Base-by-base conservation (phyloP, 1,140 invertebrate genomes). In the Nasonia longicornis region DNA sequence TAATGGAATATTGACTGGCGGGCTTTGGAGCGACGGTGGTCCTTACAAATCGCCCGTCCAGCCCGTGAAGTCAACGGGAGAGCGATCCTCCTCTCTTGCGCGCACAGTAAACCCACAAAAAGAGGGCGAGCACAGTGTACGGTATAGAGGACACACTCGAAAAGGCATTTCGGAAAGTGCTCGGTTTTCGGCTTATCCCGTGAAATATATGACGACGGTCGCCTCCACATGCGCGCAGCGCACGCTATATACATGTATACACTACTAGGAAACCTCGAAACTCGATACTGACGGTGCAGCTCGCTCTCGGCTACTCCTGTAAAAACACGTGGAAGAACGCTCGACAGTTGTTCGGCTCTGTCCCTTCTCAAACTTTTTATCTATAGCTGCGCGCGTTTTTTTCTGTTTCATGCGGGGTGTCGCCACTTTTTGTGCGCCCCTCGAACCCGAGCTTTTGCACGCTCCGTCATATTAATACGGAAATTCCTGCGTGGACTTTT, bases 161-260 rank as follows among this genome's bases (percentile, higher is more conserved):
- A 77, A n/a, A 71, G 77, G 45, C 77, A 58, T 79, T 79, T 79
- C 77, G 26, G 31, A 79, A 79, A 79, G 77, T 71, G 77, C 52
- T 16, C 67, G 38, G 42, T 79, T 79, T 64, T 66, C 45, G 77
- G 77, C 42, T 79, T 79, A 79, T 79, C 67, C 77, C 67, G 20
- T 79, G 45, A 79, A 79, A 71, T 79, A 79, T 58, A 79, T 58
- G 77, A 79, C 77, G 66, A 48, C 31, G 7, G 20, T 52, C 20
- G 26, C 16, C 35, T 42, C n/a, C 42, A 52, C 14, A 45, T 45
- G 69, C 72, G 22, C 73, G 22, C 73, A 31, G 22, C 52, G 58
- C 6, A 29, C 52, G 1, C 31, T 58, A 74, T 29, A 42, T 76
- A 42, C 14, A 76, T 20, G 35, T 29, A 35, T n/a, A 52, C 12